phyloP scores from a whole-genome alignment of 2,888 invertebrate species.

The Drosophila picticornis region DNA sequence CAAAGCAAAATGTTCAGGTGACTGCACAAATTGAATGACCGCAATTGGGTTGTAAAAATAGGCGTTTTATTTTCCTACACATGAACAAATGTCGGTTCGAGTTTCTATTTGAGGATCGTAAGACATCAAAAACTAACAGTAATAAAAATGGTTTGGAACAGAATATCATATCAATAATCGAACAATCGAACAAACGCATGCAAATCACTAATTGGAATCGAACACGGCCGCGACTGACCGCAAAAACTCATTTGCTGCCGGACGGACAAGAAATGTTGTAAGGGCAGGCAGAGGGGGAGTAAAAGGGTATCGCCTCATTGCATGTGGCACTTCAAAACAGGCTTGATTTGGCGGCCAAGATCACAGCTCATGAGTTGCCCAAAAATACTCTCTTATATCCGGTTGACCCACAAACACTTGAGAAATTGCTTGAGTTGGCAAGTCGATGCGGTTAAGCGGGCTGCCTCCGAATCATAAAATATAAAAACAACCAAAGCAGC shows the following conservation, averaged over 20 bases:
- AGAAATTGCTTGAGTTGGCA: slow-evolving; percentile 61
- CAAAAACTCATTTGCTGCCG: slow-evolving; percentile 64
- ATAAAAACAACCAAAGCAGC: slow-evolving; percentile 18
- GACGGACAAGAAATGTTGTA: slow-evolving; percentile 7
- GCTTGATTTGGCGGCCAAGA: slow-evolving; percentile 61
- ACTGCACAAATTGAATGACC: slow-evolving; percentile 57
- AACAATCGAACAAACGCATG: not conserved
- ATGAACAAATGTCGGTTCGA: slow-evolving; percentile 9
- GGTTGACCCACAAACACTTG: slow-evolving; percentile 69
- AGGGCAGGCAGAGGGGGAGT: not conserved
- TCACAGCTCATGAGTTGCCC: slow-evolving; percentile 34
- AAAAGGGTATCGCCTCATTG: not conserved
- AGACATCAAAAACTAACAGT: not conserved
- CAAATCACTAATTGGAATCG: slow-evolving; percentile 4
- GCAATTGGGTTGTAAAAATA: slow-evolving; percentile 54
- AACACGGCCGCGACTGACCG: slow-evolving; percentile 41
- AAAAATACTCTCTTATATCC: slow-evolving; percentile 46
- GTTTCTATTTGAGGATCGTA: not conserved
- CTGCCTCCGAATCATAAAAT: slow-evolving; percentile 40
- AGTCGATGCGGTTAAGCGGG: slow-evolving; percentile 11
- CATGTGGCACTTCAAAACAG: slow-evolving; percentile 47
- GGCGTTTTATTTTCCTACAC: not conserved
- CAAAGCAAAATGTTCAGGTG: slow-evolving; percentile 44
- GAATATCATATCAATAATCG: not conserved
- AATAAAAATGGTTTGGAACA: not conserved